phyloP scores from a whole-genome alignment of 1,140 invertebrate genomes.

The Brachionus koreanus region DNA sequence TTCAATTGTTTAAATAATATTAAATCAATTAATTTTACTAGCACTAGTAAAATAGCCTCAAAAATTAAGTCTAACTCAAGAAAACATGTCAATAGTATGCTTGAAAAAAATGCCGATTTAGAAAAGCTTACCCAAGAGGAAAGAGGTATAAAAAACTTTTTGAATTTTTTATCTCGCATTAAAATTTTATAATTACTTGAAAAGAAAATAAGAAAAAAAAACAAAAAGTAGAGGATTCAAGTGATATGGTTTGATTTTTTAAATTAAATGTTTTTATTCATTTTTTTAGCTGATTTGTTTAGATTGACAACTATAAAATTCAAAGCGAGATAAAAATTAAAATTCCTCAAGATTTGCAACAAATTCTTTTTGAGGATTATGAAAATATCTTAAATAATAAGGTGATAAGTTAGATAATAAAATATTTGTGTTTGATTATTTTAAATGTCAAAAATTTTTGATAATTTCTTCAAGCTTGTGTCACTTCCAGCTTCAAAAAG shows the following conservation, averaged over 20 bases:
- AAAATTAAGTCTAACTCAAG: conserved; percentile 39
- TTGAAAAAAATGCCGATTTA: conserved; percentile 25
- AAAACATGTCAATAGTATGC: conserved; percentile 4
- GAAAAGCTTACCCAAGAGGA: conserved; percentile 23
- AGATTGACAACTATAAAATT: conserved; percentile 27
- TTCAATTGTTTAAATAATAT: not conserved
- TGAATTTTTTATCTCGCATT: not conserved
- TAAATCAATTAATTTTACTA: not conserved
- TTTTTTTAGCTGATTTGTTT: not conserved
- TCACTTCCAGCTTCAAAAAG: not conserved
- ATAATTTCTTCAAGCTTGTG: not conserved
- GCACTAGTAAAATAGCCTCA: conserved; percentile 30
- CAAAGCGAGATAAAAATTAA: conserved; percentile 17
- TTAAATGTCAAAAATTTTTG: not conserved
- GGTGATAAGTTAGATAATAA: not conserved
- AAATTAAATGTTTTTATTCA: not conserved
- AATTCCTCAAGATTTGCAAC: conserved; percentile 13
- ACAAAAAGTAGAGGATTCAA: conserved; percentile 23
- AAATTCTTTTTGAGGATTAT: conserved; percentile 24
- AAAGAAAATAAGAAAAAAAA: conserved; percentile 4
- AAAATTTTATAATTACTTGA: not conserved
- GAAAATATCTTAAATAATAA: not conserved
- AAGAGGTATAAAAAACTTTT: not conserved
- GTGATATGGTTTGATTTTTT: not conserved
- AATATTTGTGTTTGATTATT: not conserved